Evolutionary conservation across 1,140 invertebrate species (phyloP).

Genomic region (Laodelphax striatellus): DNA sequence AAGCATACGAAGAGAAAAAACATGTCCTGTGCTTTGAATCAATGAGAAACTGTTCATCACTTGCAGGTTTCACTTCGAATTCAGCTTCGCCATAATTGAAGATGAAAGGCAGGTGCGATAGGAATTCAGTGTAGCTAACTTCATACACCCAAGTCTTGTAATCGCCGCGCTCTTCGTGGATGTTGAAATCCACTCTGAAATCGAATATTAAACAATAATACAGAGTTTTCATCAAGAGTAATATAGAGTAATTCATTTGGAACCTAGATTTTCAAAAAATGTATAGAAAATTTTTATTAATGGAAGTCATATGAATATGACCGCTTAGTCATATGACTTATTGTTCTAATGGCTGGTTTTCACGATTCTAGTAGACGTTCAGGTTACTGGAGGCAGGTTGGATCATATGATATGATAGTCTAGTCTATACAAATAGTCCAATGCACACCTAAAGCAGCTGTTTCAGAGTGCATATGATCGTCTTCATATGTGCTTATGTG

Average conservation of each 20-base stretch:
- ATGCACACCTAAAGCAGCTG: too few relatives aligned
- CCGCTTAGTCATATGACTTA: too few relatives aligned
- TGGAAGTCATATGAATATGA: too few relatives aligned
- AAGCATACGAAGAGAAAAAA: slow-evolving; percentile 41
- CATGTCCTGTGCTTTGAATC: slow-evolving; percentile 49
- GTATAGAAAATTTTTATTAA: too few relatives aligned
- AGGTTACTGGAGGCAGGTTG: too few relatives aligned
- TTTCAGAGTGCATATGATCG: too few relatives aligned
- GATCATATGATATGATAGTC: too few relatives aligned
- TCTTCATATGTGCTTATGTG: too few relatives aligned
- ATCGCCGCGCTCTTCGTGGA: slow-evolving; percentile 48
- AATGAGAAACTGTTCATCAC: slow-evolving; percentile 37
- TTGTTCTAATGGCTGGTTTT: too few relatives aligned
- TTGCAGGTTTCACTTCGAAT: slow-evolving; percentile 41
- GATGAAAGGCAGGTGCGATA: slow-evolving; percentile 49
- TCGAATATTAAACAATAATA: slow-evolving; percentile 13
- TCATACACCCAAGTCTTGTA: slow-evolving; percentile 57
- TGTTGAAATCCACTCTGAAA: slow-evolving; percentile 45
- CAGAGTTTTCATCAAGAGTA: not conserved
- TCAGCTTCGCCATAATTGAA: slow-evolving; percentile 41
- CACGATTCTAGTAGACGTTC: too few relatives aligned
- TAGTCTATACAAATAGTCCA: too few relatives aligned
- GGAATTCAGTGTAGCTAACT: slow-evolving; percentile 48
- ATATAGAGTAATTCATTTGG: not conserved
- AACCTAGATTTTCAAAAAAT: too few relatives aligned